phyloP scores from a whole-genome alignment of 1,140 invertebrate genomes.

The Chironomus striatipennis region DNA sequence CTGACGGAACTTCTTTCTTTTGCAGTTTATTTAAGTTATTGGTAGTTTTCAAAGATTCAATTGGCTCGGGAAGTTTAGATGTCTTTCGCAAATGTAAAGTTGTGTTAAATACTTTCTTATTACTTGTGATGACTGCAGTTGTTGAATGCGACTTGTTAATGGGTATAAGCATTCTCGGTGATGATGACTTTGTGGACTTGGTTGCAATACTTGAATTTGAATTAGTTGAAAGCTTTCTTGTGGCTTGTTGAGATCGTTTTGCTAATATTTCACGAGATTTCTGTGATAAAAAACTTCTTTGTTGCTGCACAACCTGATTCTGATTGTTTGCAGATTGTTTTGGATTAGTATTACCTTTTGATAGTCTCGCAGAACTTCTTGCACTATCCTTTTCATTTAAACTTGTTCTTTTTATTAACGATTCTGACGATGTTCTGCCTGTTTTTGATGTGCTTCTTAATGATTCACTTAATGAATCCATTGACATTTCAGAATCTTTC shows the following conservation, averaged over 20 bases:
- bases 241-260: slow-evolving; percentile 25
- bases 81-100: slow-evolving; percentile 22
- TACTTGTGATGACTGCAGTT: slow-evolving; percentile 9
- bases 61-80: not conserved
- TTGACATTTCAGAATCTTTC: slow-evolving; percentile 37
- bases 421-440: slow-evolving; percentile 41
- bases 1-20: not conserved
- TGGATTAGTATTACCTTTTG: not conserved
- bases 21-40: not conserved
- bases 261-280: slow-evolving; percentile 39
- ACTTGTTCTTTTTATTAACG: slow-evolving; percentile 27
- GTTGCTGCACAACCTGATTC: slow-evolving; percentile 10
- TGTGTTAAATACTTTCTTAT: slow-evolving; percentile 16
- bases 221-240: not conserved
- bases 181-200: slow-evolving; percentile 6
- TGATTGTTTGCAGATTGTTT: slow-evolving; percentile 24
- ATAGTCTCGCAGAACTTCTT: slow-evolving; percentile 31
- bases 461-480: slow-evolving; percentile 45
- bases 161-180: not conserved
- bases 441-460: slow-evolving; percentile 40
- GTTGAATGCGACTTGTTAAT: slow-evolving; percentile 25
- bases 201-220: slow-evolving; percentile 23
- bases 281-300: slow-evolving; percentile 37
- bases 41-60: not conserved
- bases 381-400: slow-evolving; percentile 27